Base-by-base conservation (phyloP, 1,140 invertebrate species). In the Heliothis subflexa region DNA sequence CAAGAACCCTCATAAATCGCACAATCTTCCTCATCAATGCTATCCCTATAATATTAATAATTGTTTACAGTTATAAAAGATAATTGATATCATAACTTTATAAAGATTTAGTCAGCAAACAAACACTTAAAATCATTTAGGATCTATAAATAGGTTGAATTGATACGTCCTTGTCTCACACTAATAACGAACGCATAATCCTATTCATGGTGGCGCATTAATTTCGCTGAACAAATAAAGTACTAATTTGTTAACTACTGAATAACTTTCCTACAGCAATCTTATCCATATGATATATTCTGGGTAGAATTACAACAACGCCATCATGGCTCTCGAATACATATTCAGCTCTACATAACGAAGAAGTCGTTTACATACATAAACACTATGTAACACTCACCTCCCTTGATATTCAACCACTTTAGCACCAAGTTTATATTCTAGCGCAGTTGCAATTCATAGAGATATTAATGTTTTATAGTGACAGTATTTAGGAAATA, bases 401-500 rank as follows among this genome's bases (percentile, higher is more conserved):
- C 25, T 72, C 10, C 28, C 14, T 72, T 40, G 33, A n/a, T 18
- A 33, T 57, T 16, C 3, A 55, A 45, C 21, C 50, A 11, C 61
- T 28, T 45, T 21, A 13, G 40, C n/a, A 66, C 18, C 4, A 12
- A 18, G 10, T 57, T 33, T 72, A 57, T 72, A 18, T 45, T 33
- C 1, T 52, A 72, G 18, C 40, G 40, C 47, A 64, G 25, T 64
- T 61, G 47, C 55, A 73, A 45, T 59, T 57, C 25, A 64, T 25
- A 52, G 21, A 64, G 21, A 64, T 64, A n/a, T 62, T 76, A 64
- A 70, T 78, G 18, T 52, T 79, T 82, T 88, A 87, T 87, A 83
- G 84, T 85, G 84, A 85, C 83, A 90, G 89, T 89, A 90, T 92
- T 92, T 89, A 85, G 85, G 79, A 85, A 89, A 86, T 88, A 89